These are phyloP conservation scores for Blennius ocellaris DNA, from an alignment of 2,113 vertebrate genomes.

Conservation along the genomic window DNA sequence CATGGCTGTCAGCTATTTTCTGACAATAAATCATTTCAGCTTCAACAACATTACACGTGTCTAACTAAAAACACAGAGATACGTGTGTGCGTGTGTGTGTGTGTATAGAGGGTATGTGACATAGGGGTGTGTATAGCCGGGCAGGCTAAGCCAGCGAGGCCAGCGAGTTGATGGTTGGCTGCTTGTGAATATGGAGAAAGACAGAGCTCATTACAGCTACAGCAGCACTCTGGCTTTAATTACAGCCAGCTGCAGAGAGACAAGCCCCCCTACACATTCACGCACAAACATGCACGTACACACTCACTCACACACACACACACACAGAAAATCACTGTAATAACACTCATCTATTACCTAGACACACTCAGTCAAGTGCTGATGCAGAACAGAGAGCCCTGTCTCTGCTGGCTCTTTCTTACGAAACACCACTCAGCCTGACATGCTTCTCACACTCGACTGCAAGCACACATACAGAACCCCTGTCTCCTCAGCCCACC, in stretches of 20 bases:
- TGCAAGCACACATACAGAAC: conserved; percentile 20
- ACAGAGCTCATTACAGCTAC: conserved; percentile 78
- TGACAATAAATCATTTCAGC: not conserved
- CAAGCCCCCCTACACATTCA: conserved; percentile 62
- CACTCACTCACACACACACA: conserved; percentile 1
- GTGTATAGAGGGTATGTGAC: conserved; percentile 9
- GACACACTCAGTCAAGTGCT: conserved; percentile 67
- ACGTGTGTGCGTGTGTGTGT: not conserved
- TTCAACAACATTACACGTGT: conserved; percentile 15
- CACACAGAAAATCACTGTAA: conserved; percentile 73
- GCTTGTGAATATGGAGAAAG: conserved; percentile 79
- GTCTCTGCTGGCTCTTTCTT: conserved; percentile 56
- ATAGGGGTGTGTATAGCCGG: conserved; percentile 30
- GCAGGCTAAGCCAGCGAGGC: conserved; percentile 38
- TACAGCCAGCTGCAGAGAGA: conserved; percentile 79
- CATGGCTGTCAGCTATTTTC: not conserved
- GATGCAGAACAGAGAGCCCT: conserved; percentile 61
- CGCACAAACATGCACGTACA: conserved; percentile 27
- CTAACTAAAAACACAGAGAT: not conserved
- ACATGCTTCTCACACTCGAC: conserved; percentile 12
- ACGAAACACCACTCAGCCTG: conserved; percentile 25
- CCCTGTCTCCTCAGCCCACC: conserved; percentile 19
- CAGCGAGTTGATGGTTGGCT: conserved; percentile 86
- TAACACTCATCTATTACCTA: conserved; percentile 81
- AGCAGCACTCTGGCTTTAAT: conserved; percentile 79